Conservation (phyloP, 2,113 vertebrate genomes). For the Trematomus loennbergii region DNA sequence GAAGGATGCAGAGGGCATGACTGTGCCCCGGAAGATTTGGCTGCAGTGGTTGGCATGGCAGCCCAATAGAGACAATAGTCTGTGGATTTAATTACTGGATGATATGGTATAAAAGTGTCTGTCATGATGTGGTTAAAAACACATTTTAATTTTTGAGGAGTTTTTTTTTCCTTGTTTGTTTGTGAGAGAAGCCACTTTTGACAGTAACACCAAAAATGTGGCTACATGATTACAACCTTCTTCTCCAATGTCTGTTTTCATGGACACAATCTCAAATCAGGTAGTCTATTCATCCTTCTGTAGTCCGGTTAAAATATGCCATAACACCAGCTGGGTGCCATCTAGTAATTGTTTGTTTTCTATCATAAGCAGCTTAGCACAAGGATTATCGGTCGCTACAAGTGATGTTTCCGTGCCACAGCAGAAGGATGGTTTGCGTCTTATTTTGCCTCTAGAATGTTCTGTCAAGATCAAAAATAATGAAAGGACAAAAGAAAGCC, state of each 20-base stretch:
- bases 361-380: slow-evolving; percentile 63
- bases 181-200: slow-evolving; percentile 5
- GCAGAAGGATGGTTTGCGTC: slow-evolving; percentile 4
- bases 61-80: background rate
- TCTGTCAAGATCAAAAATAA: background rate
- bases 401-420: slow-evolving; percentile 36
- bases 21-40: slow-evolving; percentile 10
- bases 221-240: background rate
- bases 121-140: slow-evolving; percentile 11
- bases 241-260: background rate
- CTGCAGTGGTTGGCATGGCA: slow-evolving; percentile 19
- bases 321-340: slow-evolving; percentile 43
- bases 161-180: slow-evolving; percentile 18
- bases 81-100: slow-evolving; percentile 25
- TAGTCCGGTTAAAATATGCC: background rate
- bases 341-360: slow-evolving; percentile 70
- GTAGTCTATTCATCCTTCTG: background rate
- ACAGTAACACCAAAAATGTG: slow-evolving; percentile 8
- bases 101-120: background rate
- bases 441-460: background rate
- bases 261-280: background rate
- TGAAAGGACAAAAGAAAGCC: slow-evolving; percentile 12
- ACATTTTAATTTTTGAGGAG: slow-evolving; percentile 24
- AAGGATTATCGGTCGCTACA: slow-evolving; percentile 47
- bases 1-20: background rate